Evolutionary conservation across 1,140 invertebrate genomes (phyloP), one percentile per base, ranked within the genome.

Genomic region (Drosophila insularis): DNA sequence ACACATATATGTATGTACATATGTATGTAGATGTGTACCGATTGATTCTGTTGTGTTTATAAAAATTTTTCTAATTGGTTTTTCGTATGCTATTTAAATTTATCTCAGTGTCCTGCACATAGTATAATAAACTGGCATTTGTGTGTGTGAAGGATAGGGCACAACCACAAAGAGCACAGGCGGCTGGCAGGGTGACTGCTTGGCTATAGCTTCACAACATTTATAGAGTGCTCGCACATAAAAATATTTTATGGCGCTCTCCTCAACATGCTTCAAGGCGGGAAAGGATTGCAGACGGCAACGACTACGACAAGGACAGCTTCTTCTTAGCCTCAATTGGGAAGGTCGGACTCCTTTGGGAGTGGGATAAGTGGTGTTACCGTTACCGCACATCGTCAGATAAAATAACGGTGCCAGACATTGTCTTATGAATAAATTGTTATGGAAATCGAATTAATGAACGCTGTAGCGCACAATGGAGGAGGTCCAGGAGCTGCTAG

Each of bases 371-470:
- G 87, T 82, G 84, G 89, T 84, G 78, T 89, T 90, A 90, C 89
- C 89, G 78, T 89, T 90, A 90, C 89, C 89, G 78, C 89, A 89
- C 87, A 90, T 90, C 82, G 89, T 85, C 85, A 91, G 89, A 91
- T 91, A 91, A 91, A 91, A 91, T 91, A 91, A 91, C 90, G 89
- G 89, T 91, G 89, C 89, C 90, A 91, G 90, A 91, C 90, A 91
- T 91, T 91, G 90, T 91, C 90, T 91, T 91, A 91, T 91, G 90
- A 91, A 91, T 91, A 91, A 91, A 91, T 91, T 91, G 90, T 91
- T 91, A 91, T 91, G 90, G 89, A 91, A 91, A 91, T 91, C 90
- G 90, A 91, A 91, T 91, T 91, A 91, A 91, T 91, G 90, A 91
- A 91, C 87, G 90, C 89, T 87, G 80, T 80, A 85, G 82, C 87